phyloP scores from a whole-genome alignment of 2,113 vertebrate genomes.

The Carassius auratus region DNA sequence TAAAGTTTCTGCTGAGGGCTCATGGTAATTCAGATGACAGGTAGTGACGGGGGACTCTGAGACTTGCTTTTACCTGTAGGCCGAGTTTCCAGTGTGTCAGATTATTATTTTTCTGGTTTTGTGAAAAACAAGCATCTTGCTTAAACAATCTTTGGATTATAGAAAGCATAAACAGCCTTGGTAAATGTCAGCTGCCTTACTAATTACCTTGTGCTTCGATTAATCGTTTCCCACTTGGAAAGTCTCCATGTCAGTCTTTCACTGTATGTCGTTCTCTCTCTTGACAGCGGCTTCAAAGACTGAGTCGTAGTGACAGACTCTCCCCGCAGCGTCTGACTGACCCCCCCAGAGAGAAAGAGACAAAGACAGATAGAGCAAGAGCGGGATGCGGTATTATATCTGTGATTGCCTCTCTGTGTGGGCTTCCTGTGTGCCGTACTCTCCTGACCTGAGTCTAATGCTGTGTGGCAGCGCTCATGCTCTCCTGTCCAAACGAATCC shows the following conservation, averaged over 20 bases:
- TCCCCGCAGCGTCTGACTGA: too few relatives aligned
- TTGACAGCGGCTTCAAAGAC: too few relatives aligned
- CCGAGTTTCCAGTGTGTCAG: background rate
- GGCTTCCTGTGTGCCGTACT: constrained; percentile 75
- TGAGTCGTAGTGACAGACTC: too few relatives aligned
- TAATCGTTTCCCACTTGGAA: background rate
- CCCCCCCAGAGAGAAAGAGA: too few relatives aligned
- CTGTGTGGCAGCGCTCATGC: constrained; percentile 75
- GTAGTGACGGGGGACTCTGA: background rate
- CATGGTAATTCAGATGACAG: background rate
- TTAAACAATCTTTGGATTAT: background rate
- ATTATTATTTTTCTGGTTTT: background rate
- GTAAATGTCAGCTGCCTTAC: background rate
- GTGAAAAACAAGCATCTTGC: background rate
- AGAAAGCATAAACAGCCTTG: constrained; percentile 11
- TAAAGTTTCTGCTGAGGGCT: constrained; percentile 7
- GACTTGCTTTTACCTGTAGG: constrained; percentile 7
- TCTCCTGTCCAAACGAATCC: constrained; percentile 81
- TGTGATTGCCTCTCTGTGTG: too few relatives aligned
- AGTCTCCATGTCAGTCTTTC: constrained; percentile 22
- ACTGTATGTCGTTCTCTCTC: background rate
- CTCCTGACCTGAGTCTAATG: constrained; percentile 80
- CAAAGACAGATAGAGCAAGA: too few relatives aligned
- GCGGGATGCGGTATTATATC: too few relatives aligned
- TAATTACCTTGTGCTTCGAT: background rate